These are phyloP conservation scores for Varecia variegata DNA, from an alignment of 2,797 vertebrate genomes.

Conservation along the genomic window DNA sequence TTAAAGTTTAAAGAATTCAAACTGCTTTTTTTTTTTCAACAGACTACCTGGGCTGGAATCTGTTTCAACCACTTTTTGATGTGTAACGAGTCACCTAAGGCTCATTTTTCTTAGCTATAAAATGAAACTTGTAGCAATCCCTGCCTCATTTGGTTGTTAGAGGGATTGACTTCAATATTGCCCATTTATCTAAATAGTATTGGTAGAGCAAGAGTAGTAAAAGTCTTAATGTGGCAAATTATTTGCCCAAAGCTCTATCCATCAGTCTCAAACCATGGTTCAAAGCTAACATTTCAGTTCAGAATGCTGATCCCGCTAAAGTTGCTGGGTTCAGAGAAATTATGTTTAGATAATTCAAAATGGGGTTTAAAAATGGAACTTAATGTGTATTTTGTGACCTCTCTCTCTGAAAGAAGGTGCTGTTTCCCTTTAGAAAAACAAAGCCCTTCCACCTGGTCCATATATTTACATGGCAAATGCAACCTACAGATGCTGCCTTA, in stretches of 20 bases:
- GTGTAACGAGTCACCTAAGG: not conserved
- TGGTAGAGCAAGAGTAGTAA: not conserved
- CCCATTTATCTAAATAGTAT: not conserved
- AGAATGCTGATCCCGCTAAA: not conserved
- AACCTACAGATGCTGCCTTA: not conserved
- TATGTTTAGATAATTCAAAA: not conserved
- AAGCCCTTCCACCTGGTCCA: not conserved
- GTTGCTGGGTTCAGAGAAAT: not conserved
- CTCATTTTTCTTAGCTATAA: not conserved
- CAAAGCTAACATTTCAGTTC: not conserved
- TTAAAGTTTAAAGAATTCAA: slow-evolving; percentile 18
- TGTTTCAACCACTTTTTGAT: not conserved
- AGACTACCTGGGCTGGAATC: not conserved
- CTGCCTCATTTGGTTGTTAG: not conserved
- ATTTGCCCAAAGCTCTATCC: not conserved
- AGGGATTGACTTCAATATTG: not conserved
- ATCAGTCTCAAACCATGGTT: not conserved
- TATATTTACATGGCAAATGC: not conserved
- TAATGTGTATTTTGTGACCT: not conserved
- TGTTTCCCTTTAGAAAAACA: not conserved
- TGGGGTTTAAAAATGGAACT: not conserved
- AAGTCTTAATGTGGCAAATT: not conserved
- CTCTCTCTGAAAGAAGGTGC: not conserved
- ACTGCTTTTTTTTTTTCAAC: not conserved
- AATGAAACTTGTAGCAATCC: not conserved